Evolutionary conservation across 2,113 vertebrate species (phyloP), one percentile per base, ranked within the genome.

Genomic region (Corydoras maculifer): DNA sequence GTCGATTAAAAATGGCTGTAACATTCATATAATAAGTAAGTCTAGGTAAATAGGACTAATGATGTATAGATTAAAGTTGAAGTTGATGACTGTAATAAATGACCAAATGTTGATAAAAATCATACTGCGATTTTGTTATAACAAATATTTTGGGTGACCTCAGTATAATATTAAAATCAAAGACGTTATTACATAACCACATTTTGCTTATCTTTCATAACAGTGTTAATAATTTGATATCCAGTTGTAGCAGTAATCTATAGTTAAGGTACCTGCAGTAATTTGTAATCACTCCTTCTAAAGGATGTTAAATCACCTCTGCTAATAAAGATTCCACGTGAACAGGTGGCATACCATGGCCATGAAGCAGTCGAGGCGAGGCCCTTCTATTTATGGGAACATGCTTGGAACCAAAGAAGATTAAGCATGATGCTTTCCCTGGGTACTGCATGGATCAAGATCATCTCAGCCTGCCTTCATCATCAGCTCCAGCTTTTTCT

Each of bases 381-480:
- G 59, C 60, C 81, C 64, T 73, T 72, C 83, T 87, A 83, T 83
- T 86, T 83, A 78, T 75, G 79, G 81, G 74, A 84, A 74, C 78
- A 68, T 75, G 79, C 77, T 79, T 73, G 74, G 62, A 82, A 61
- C 65, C 75, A 86, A 83, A 86, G 80, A 68, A 84, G 85, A 85
- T 86, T 86, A 87, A 63, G 70, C 69, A 32, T 59, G 14, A 70
- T 77, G 72, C 76, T 78, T 75, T 68, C 74, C n/a, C 64, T 49
- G 35, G 18, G n/a, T 49, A 18, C 74, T 57, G 31, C 25, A 30
- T 43, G 54, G 68, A 70, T 30, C 4, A 29, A 63, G 48, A 29
- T 60, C 53, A 57, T 54, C 73, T 68, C 66, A 72, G 73, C 35
- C 35, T 59, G 60, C 8, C 11, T 55, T 62, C 58, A 54, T 62